phyloP scores from a whole-genome alignment of 1,140 invertebrate species.

The Acromyrmex charruanus region DNA sequence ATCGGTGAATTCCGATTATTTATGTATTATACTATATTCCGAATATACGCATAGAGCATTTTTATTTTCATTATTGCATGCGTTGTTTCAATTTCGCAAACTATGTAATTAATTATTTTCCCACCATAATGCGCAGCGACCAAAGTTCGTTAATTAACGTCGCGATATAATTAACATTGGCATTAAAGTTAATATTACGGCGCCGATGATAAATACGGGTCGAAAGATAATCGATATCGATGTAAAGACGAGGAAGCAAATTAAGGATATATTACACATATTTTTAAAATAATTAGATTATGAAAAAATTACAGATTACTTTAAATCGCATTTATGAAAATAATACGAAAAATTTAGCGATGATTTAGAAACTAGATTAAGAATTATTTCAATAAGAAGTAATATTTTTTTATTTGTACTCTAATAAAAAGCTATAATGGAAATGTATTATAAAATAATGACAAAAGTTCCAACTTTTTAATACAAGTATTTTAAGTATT shows the following conservation, averaged over 20 bases:
- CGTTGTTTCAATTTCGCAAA: conserved; percentile 17
- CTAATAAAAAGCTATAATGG: no score
- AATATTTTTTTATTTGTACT: no score
- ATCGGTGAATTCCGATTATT: not conserved
- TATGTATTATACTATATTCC: not conserved
- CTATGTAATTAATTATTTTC: conserved; percentile 36
- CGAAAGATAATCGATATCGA: conserved; percentile 25
- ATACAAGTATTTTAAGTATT: no score
- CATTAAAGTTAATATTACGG: conserved; percentile 25
- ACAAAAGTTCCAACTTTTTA: no score
- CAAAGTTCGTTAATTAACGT: conserved; percentile 53
- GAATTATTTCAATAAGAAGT: no score
- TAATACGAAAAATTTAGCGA: no score
- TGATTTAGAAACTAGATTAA: no score
- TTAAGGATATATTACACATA: not conserved
- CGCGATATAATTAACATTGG: conserved; percentile 32
- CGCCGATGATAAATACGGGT: not conserved
- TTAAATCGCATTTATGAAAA: no score
- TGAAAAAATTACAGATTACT: no score
- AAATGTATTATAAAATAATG: no score
- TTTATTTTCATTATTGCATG: not conserved
- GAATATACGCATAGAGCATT: not conserved
- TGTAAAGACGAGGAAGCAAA: not conserved
- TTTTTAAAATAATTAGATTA: no score
- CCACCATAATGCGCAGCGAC: conserved; percentile 8